Evolutionary conservation across 1,140 invertebrate species (phyloP).

Genomic region (Holotrichia oblita): DNA sequence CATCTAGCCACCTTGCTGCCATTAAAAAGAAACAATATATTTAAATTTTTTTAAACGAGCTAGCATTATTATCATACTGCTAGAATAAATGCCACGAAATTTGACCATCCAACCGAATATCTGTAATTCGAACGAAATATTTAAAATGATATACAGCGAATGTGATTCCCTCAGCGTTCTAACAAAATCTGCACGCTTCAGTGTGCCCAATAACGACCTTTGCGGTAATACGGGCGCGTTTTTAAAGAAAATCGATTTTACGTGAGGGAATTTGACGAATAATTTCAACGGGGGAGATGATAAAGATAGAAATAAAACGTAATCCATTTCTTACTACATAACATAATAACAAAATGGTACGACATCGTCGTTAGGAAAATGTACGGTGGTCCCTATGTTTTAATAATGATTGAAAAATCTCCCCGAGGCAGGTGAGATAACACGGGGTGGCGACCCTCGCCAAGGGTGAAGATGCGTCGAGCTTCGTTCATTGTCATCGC

Average conservation of each 20-base stretch:
- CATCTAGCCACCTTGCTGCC: no score
- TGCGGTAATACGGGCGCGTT: constrained; percentile 37
- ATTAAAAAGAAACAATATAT: neutral
- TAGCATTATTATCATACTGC: no score
- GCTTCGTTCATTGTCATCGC: constrained; percentile 52
- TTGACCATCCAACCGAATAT: neutral
- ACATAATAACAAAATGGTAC: neutral
- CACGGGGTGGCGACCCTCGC: constrained; percentile 48
- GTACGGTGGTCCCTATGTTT: constrained; percentile 40
- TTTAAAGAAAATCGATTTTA: constrained; percentile 41
- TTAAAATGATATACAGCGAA: constrained; percentile 39
- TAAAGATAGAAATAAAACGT: neutral
- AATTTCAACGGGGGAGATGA: neutral
- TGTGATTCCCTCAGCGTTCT: constrained; percentile 36
- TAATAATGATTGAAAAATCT: constrained; percentile 54
- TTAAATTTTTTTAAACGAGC: no score
- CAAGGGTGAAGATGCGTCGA: constrained; percentile 51
- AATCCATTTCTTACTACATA: neutral
- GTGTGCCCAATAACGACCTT: constrained; percentile 38
- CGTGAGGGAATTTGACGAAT: constrained; percentile 31
- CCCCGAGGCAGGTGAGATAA: constrained; percentile 55
- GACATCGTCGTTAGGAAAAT: neutral
- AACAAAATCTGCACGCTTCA: constrained; percentile 39
- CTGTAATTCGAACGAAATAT: constrained; percentile 5
- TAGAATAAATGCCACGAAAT: neutral